Conservation (phyloP, 2,113 vertebrate genomes). For the Alosa alosa region DNA sequence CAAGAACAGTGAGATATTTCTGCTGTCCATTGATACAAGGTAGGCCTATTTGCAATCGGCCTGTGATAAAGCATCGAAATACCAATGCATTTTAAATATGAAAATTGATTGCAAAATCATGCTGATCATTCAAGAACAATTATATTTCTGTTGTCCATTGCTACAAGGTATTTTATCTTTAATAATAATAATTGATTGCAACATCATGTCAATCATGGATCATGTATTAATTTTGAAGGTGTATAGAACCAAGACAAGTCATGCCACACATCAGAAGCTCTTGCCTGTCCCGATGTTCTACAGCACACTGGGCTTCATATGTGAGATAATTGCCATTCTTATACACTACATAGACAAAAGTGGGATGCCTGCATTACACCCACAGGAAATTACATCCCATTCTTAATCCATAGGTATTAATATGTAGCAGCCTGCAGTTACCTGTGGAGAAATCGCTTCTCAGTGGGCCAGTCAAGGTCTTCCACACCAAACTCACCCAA, state of each 20-base stretch:
- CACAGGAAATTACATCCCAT: too few relatives aligned
- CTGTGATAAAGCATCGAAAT: too few relatives aligned
- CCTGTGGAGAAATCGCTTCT: too few relatives aligned
- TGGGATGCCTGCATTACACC: too few relatives aligned
- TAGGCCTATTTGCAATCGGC: background rate
- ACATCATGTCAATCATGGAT: background rate
- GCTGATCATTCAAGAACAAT: background rate
- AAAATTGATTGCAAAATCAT: too few relatives aligned
- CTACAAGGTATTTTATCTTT: background rate
- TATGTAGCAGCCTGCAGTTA: too few relatives aligned
- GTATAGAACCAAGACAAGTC: background rate
- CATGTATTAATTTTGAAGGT: background rate
- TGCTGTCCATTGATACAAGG: background rate
- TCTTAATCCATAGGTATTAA: too few relatives aligned
- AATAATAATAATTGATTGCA: background rate
- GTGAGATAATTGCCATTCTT: background rate
- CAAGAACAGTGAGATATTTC: background rate
- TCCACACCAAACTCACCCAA: too few relatives aligned
- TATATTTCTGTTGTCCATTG: background rate
- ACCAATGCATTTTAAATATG: too few relatives aligned
- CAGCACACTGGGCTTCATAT: background rate
- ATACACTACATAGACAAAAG: too few relatives aligned
- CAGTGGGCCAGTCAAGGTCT: too few relatives aligned
- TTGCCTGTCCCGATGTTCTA: background rate
- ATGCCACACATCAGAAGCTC: background rate